These are phyloP conservation scores for Gambelia wislizenii DNA, from an alignment of 2,797 vertebrate genomes.

Conservation along the genomic window DNA sequence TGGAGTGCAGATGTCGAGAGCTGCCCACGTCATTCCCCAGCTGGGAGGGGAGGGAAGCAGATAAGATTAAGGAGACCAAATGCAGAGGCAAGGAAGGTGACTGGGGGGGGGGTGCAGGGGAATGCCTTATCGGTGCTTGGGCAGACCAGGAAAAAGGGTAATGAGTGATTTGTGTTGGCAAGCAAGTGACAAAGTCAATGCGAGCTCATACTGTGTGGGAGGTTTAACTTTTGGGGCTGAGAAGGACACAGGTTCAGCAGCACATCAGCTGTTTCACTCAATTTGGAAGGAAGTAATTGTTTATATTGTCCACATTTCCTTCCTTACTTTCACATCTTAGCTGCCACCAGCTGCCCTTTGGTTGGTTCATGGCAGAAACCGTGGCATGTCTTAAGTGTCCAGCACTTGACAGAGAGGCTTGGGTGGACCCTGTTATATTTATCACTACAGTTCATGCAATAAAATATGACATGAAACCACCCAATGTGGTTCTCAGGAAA, in stretches of 20 bases:
- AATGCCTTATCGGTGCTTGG: not conserved
- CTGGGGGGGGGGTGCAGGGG: too few relatives aligned
- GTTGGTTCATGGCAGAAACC: not conserved
- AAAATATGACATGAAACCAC: not conserved
- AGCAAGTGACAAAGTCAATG: not conserved
- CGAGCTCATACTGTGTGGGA: too few relatives aligned
- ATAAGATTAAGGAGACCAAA: constrained; percentile 35
- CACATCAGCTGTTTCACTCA: not conserved
- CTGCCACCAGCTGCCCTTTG: too few relatives aligned
- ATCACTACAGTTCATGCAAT: not conserved
- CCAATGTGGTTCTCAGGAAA: not conserved
- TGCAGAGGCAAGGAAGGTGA: constrained; percentile 8
- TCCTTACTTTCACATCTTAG: not conserved
- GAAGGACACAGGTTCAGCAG: not conserved
- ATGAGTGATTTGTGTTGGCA: not conserved
- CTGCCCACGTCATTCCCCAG: constrained; percentile 14
- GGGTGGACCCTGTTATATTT: not conserved
- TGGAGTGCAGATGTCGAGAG: not conserved
- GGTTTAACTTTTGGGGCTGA: not conserved
- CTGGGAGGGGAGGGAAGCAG: not conserved
- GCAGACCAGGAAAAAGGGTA: not conserved
- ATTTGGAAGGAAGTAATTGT: not conserved
- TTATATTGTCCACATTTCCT: not conserved
- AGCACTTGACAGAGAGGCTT: not conserved
- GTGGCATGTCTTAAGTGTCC: not conserved